Base-by-base conservation (phyloP, 2,888 invertebrate species). In the Nomada fucata region DNA sequence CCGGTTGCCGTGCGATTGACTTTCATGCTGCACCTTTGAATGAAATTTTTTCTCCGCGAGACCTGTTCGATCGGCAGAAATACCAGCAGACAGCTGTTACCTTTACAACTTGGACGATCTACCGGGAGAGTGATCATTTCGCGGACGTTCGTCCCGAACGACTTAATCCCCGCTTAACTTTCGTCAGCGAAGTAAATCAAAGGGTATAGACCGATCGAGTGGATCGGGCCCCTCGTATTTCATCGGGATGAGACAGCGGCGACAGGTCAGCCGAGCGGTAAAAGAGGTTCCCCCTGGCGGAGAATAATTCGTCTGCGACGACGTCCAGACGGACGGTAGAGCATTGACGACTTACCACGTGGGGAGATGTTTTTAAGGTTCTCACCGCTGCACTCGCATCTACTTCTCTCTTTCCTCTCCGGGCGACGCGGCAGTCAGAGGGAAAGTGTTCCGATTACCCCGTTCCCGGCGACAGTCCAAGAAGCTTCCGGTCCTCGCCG, bases 1-100 rank as follows among this genome's bases (percentile, higher is more conserved):
- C n/a, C 61, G 60, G 50, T 60, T 57, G n/a, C 59, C 55, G n/a
- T 15, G 26, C 78, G 61, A 78, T 78, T 78, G 78, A 68, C 74
- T 74, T 68, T 73, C 73, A 69, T 78, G 74, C 53, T 52, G 29
- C 61, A 63, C 68, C 57, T 74, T 42, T 67, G 74, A 64, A 69
- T 63, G 68, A 57, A 57, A 74, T 26, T 23, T 73, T 78, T 78
- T 78, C 74, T 47, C 59, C 18, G 29, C 68, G 2, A 47, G 53
- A 60, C 68, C 63, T 42, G 63, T 68, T 64, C 42, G 52, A 42
- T 55, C 53, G 55, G 26, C 13, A 15, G 10, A 59, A 60, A 60
- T 36, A 20, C 42, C 50, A n/a, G n/a, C 50, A 15, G 50, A 52
- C 72, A 72, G 60, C 53, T 72, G 77, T 55, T 53, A 26, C 60